These are phyloP conservation scores for Sternotherus odoratus DNA, from an alignment of 2,797 vertebrate species.

Conservation along the genomic window DNA sequence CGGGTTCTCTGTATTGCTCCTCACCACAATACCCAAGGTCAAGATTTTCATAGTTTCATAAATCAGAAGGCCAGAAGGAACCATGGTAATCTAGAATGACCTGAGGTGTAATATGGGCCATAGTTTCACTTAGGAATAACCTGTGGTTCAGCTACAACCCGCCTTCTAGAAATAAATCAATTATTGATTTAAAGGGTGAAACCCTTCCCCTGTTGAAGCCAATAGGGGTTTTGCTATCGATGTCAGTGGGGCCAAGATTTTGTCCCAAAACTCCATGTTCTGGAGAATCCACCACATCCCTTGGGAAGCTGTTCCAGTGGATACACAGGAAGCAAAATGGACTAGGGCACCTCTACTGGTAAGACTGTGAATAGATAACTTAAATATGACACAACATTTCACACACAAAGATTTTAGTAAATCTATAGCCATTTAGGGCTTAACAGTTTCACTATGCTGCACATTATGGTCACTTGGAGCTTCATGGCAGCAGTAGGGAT, in stretches of 20 bases:
- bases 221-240: neutral
- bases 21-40: neutral
- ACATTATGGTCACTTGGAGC: neutral
- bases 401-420: neutral
- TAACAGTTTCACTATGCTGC: neutral
- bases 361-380: neutral
- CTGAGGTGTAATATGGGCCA: neutral
- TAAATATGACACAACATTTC: neutral
- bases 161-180: neutral
- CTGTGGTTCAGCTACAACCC: accelerated
- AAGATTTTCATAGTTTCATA: neutral
- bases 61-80: neutral
- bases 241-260: neutral
- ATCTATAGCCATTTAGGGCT: neutral
- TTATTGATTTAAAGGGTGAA: neutral
- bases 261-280: neutral
- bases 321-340: neutral
- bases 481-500: neutral
- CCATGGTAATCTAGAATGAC: neutral
- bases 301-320: neutral
- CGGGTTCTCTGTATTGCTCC: accelerated
- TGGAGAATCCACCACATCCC: neutral
- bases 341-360: neutral
- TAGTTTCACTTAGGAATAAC: neutral
- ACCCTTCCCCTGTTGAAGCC: neutral